Evolutionary conservation across 2,888 invertebrate species (phyloP).

Genomic region (Cantharis rufa): DNA sequence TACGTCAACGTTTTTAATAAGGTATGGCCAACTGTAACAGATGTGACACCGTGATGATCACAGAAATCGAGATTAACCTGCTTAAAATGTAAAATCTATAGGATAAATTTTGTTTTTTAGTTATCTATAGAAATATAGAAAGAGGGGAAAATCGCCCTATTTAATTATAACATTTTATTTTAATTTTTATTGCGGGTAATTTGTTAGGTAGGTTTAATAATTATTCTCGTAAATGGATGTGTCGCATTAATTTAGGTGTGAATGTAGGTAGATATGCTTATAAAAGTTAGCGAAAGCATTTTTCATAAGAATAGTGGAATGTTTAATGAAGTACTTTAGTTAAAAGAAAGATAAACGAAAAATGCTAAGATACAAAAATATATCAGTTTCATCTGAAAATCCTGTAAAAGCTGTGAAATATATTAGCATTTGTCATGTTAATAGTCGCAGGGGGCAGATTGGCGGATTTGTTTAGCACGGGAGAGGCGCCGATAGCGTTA

Average conservation of each 20-base stretch:
- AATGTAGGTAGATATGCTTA: not conserved
- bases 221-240: not conserved
- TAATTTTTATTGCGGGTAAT: not conserved
- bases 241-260: not conserved
- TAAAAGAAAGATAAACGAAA: constrained; percentile 32
- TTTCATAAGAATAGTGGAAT: constrained; percentile 4
- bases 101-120: not conserved
- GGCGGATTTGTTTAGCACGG: constrained; percentile 51
- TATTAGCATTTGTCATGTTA: constrained; percentile 59
- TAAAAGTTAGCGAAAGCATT: not conserved
- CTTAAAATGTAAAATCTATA: not conserved
- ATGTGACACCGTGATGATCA: not conserved
- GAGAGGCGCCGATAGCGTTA: constrained; percentile 40
- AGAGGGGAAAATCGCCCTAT: not conserved
- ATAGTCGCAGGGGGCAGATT: constrained; percentile 55
- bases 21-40: not conserved
- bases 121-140: not conserved
- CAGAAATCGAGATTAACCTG: not conserved
- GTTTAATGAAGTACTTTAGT: constrained; percentile 28
- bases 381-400: constrained; percentile 54
- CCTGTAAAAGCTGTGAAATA: constrained; percentile 55
- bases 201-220: not conserved
- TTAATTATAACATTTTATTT: not conserved
- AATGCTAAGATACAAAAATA: constrained; percentile 41
- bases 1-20: not conserved